Conservation (phyloP, 2,113 vertebrate genomes). For the Microtus ochrogaster region DNA sequence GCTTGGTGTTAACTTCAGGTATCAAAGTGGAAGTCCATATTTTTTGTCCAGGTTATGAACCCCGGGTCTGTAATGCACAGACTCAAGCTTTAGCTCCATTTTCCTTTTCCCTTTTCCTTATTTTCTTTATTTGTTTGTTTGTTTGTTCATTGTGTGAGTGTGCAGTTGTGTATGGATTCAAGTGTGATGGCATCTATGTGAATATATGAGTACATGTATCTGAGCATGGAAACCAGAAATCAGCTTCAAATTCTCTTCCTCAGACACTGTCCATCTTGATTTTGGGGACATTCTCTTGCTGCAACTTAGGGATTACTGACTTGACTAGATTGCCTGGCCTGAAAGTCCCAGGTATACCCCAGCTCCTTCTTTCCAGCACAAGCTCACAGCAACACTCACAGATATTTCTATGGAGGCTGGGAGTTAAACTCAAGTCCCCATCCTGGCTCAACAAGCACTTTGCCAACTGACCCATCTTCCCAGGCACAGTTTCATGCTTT, state of each 20-base stretch:
- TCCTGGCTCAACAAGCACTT: background rate
- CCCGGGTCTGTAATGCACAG: background rate
- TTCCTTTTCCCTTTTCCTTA: background rate
- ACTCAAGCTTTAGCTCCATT: background rate
- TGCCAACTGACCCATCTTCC: background rate
- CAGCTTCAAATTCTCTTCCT: background rate
- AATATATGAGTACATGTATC: too few species aligned
- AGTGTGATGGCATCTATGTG: too few species aligned
- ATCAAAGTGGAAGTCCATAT: background rate
- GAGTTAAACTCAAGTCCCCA: background rate
- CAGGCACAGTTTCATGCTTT: background rate
- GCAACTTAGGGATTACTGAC: background rate
- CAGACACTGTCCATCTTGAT: background rate
- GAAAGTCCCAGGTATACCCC: background rate
- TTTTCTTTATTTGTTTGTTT: background rate
- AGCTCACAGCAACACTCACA: background rate
- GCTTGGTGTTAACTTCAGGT: background rate
- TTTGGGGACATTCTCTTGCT: background rate
- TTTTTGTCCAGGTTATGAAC: background rate
- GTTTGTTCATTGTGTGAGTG: background rate
- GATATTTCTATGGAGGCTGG: too few species aligned
- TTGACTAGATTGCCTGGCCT: background rate
- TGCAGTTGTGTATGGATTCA: too few species aligned
- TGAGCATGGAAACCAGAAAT: background rate
- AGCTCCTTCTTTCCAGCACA: background rate